Evolutionary conservation across 2,113 vertebrate species (phyloP).

Genomic region (Python bivittatus): DNA sequence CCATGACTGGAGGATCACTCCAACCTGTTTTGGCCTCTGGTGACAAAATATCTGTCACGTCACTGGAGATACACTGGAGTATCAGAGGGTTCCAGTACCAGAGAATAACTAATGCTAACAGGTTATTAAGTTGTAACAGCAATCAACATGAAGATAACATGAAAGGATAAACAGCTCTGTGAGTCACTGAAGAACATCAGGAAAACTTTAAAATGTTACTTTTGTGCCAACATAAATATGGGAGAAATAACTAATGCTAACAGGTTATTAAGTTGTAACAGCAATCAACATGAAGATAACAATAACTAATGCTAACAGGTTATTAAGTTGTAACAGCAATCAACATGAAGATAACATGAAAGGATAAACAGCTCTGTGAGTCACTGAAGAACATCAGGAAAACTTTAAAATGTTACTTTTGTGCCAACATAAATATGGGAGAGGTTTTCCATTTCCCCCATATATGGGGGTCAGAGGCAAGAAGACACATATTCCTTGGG

Average conservation of each 20-base stretch:
- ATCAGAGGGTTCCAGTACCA: background rate
- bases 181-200: slow-evolving; percentile 2
- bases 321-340: slow-evolving; percentile 19
- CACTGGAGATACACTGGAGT: background rate
- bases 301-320: slow-evolving; percentile 4
- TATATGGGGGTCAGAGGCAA: background rate
- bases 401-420: background rate
- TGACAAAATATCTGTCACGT: background rate
- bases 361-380: background rate
- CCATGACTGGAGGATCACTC: background rate
- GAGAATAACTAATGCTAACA: slow-evolving; percentile 3
- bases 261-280: slow-evolving; percentile 20
- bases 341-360: background rate
- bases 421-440: background rate
- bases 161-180: background rate
- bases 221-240: background rate
- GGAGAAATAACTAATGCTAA: slow-evolving; percentile 5
- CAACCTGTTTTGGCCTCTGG: background rate
- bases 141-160: background rate
- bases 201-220: background rate
- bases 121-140: slow-evolving; percentile 14
- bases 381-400: background rate
- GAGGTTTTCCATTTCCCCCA: background rate
- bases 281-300: background rate
- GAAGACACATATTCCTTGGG: background rate